Evolutionary conservation across 2,797 vertebrate species (phyloP), one percentile per base, ranked within the genome.

Genomic region (Channa striata): DNA sequence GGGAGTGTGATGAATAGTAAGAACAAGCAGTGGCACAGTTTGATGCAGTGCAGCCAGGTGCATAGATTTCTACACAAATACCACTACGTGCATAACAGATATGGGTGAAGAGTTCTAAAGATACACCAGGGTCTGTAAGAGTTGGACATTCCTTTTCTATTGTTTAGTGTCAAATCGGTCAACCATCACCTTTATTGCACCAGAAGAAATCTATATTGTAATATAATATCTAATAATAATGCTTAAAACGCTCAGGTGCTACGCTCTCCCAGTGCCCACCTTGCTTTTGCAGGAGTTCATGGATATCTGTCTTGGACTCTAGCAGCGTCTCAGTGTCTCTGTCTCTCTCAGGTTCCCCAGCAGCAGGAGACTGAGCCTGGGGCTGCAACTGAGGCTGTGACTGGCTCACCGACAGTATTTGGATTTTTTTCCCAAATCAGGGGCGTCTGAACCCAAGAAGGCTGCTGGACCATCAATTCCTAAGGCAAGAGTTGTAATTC

Each of bases 401-500:
- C 78, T 91, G 94, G 78, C 91, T 93, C 57, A 92, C 90, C 1
- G 95, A 95, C 12, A 95, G 83, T 56, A 94, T 92, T 14, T 95
- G 95, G 60, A 94, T 84, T 77, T 95, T 96, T 39, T 87, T 50
- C 90, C 93, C 58, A 90, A 52, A 68, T 96, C 95, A 2, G 94
- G 91, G 33, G 90, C 61, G 51, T 96, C 96, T 4, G 95, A 84
- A 59, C 91, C 93, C 72, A 97, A 78, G 72, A 96, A 95, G 11
- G 95, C 94, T 50, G 96, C 96, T 1, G 97, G 97, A 8, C 96
- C 97, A 25, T 98, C 97, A 39, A 97, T 96, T 50, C 97, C 98
- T 99, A 66, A 25, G 72, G 39, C 20, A 34, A 3, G 36, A 64
- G 37, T 14, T 40, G 12, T 7, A 52, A 34, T 8, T 42, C 20